Conservation (phyloP, 2,113 vertebrate species). For the Gobius niger region DNA sequence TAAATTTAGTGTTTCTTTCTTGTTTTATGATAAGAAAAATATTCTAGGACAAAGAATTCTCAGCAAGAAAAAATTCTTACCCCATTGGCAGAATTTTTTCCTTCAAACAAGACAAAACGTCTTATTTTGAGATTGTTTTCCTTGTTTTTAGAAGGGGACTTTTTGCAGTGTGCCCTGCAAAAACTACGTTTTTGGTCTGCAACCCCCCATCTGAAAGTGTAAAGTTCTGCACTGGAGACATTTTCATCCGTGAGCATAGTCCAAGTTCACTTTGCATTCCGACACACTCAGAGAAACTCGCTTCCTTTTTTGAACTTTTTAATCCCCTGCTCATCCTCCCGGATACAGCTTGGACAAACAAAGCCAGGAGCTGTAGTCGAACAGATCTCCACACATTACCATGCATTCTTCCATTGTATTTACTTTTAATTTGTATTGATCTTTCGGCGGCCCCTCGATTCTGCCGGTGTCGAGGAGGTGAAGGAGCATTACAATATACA, state of each 20-base stretch:
- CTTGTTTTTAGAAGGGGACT: too few relatives aligned
- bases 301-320: conserved; percentile 45
- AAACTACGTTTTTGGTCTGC: too few relatives aligned
- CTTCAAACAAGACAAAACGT: too few relatives aligned
- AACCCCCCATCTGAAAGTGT: too few relatives aligned
- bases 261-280: conserved; percentile 1
- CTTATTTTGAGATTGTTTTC: too few relatives aligned
- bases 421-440: conserved; percentile 90
- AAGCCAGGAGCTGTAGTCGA: conserved; percentile 41
- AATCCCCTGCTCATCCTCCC: conserved; percentile 27
- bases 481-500: conserved; percentile 82
- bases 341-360: conserved; percentile 63
- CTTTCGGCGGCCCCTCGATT: conserved; percentile 72
- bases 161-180: too few relatives aligned
- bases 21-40: too few relatives aligned
- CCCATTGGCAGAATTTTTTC: too few relatives aligned
- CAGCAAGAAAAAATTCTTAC: too few relatives aligned
- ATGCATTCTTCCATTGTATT: conserved; percentile 75
- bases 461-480: conserved; percentile 77
- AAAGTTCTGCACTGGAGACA: too few relatives aligned
- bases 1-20: too few relatives aligned
- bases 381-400: conserved; percentile 70
- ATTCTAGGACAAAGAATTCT: too few relatives aligned
- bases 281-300: background rate
- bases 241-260: background rate